Base-by-base conservation (phyloP, 2,797 vertebrate genomes). In the Megaceryle alcyon region DNA sequence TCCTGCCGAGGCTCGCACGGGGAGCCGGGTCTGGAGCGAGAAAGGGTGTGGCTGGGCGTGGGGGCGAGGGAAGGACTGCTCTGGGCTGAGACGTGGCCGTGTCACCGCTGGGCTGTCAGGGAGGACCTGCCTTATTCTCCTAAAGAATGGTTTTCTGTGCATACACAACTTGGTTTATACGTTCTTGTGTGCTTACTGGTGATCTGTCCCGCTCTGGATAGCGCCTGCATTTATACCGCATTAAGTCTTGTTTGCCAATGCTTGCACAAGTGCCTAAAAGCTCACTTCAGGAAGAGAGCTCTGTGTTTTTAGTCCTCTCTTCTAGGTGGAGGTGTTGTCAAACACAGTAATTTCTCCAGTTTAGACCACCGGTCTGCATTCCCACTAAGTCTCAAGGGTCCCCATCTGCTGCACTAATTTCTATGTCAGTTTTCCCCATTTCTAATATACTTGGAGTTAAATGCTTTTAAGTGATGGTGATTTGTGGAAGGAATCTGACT, bases 211-310 rank as follows among this genome's bases (percentile, higher is more conserved):
- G 81, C 84, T 13, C 35, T 1, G 53, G 56, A 6, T 12, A 17
- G 69, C 53, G 0, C 68, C 54, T 37, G 0, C 3, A 1, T 11
- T 25, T 10, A 0, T 14, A 0, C 5, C 22, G 81, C 15, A 23
- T 14, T 35, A 37, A 12, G 63, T 51, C 41, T 57, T 3, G 20
- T 86, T 20, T 43, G 79, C 25, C 44, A 1, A 15, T 15, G 60
- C n/a, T 44, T 16, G 73, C 28, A 16, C 84, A 70, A 89, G 69
- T 91, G 72, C 37, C 29, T 56, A 14, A 14, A 29, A 84, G 64
- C 35, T 35, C 64, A 1, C 54, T 53, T 44, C 0, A 0, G 4
- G 41, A 35, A 5, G 33, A 60, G 39, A 51, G 41, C 59, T 70
- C 8, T 49, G 9, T 66, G 2, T 13, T 1, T 22, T 80, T 35